These are phyloP conservation scores for Laterallus jamaicensis DNA, from an alignment of 2,113 vertebrate genomes.

Conservation along the genomic window DNA sequence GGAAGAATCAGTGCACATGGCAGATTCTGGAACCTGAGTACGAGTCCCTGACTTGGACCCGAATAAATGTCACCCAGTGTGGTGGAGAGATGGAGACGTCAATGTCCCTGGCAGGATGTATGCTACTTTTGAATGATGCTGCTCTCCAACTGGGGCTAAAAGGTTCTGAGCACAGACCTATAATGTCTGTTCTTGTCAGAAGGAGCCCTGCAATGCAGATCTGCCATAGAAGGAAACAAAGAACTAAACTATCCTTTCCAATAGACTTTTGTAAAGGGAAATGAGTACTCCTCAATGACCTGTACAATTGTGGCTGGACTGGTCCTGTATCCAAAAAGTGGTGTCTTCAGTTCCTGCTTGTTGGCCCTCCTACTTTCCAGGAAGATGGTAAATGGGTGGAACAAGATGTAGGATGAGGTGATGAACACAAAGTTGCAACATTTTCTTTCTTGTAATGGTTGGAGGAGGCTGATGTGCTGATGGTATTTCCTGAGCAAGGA, in stretches of 20 bases:
- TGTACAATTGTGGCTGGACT: not conserved
- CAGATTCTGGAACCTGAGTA: not conserved
- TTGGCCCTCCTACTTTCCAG: not conserved
- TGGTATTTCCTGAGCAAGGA: not conserved
- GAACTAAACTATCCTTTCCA: not conserved
- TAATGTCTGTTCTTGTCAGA: not conserved
- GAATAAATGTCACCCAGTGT: not conserved
- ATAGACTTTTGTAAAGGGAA: not conserved
- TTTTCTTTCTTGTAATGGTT: not conserved
- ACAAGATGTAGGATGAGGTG: not conserved
- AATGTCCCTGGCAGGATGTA: not conserved
- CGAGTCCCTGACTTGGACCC: not conserved
- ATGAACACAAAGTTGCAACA: not conserved
- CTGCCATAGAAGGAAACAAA: not conserved
- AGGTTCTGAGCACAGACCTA: not conserved
- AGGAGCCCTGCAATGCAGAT: not conserved
- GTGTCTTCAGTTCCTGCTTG: not conserved
- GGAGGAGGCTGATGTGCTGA: not conserved
- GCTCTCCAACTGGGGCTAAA: not conserved
- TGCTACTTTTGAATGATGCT: not conserved
- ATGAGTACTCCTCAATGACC: not conserved
- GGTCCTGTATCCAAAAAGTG: not conserved
- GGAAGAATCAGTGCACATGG: not conserved
- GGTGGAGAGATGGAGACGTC: not conserved
- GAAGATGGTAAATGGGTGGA: not conserved